Base-by-base conservation (phyloP, 2,113 vertebrate species). In the Triplophysa rosa region DNA sequence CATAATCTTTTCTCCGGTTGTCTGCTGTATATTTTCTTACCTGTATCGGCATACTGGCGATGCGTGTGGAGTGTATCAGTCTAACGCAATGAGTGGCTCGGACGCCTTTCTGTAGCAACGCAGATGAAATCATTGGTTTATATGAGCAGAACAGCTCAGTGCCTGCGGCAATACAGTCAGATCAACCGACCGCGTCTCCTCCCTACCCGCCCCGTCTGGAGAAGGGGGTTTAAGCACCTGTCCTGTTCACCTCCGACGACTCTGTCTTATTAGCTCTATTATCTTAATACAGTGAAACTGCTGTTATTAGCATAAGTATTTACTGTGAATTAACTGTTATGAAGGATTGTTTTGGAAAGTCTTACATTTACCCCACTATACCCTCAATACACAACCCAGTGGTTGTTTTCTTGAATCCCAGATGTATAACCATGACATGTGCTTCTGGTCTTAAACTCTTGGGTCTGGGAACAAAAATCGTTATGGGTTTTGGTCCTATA, bases 1-100 rank as follows among this genome's bases (percentile, higher is more conserved):
- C 16, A 8, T 2, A 8, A 17, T n/a, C 3, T n/a, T n/a, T 56
- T 19, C 16, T 56, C 52, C 1, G 13, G 13, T 52, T 52, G 4
- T 17, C 6, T 54, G 14, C 0, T 16, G 49, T 54, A 6, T 17
- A 17, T 54, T 19, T 14, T 70, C 83, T 87, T 79, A 94, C 93
- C 93, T 92, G 77, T 52, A 94, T 92, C 0, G 92, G 92, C 92
- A 93, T 91, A 59, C 84, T 88, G 54, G 21, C 45, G 11, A 47
- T 1, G 0, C 65, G 3, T 21, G 89, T 83, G 1, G 82, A 59
- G 78, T 90, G 91, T 2, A 92, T 59, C 2, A 73, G 77, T 72
- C 87, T 82, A 0, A 42, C 13, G 29, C 81, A 21, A 12, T 42
- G 82, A 29, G 82, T 1, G 1, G 72, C 62, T 3, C 81, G 73